phyloP scores from a whole-genome alignment of 2,113 vertebrate genomes.

The Microtus richardsoni region DNA sequence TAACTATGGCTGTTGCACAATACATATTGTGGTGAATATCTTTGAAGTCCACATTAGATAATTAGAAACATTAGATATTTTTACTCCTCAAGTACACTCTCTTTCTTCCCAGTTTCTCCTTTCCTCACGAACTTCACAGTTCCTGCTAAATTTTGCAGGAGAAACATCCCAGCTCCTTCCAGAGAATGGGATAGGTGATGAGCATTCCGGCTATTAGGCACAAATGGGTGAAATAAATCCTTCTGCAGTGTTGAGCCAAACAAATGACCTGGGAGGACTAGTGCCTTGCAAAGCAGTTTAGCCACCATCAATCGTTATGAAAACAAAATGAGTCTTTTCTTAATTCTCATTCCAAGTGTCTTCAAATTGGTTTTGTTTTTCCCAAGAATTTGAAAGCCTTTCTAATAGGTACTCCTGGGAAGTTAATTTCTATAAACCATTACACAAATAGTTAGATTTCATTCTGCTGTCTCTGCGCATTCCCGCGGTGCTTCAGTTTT shows the following conservation, averaged over 20 bases:
- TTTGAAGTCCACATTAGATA: not conserved
- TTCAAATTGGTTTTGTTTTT: not conserved
- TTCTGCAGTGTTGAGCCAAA: not conserved
- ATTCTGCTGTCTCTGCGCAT: not conserved
- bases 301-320: not conserved
- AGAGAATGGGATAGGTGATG: not conserved
- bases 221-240: not conserved
- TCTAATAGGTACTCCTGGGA: not conserved
- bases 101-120: not conserved
- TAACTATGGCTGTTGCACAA: not conserved
- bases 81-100: not conserved
- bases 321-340: conserved; percentile 10
- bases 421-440: not conserved
- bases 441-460: not conserved
- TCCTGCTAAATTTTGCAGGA: not conserved
- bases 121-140: not conserved
- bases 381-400: not conserved
- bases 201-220: not conserved
- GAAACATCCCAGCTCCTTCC: not conserved
- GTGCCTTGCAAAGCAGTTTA: not conserved
- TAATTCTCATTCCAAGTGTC: not conserved
- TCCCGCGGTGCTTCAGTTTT: not conserved
- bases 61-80: not conserved
- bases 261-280: conserved; percentile 14
- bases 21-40: not conserved